These are phyloP conservation scores for Gambusia affinis DNA, from an alignment of 2,113 vertebrate genomes.

Conservation along the genomic window DNA sequence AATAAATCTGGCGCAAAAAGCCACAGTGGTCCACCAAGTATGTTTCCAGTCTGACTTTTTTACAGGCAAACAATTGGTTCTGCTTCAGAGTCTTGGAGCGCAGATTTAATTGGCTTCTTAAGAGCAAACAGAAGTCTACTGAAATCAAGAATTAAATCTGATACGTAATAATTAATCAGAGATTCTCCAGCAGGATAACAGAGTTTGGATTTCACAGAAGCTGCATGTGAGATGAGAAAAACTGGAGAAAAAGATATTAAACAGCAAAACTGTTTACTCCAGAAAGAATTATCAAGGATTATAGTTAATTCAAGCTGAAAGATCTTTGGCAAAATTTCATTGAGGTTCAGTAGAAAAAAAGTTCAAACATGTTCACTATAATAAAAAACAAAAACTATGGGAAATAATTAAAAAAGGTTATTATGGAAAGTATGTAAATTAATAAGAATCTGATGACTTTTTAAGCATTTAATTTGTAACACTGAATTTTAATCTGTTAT, in stretches of 20 bases:
- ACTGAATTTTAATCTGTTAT: too few relatives aligned
- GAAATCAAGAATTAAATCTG: neutral
- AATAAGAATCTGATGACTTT: too few relatives aligned
- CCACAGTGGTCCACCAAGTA: conserved; percentile 2
- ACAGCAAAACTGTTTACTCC: too few relatives aligned
- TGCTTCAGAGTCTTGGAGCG: neutral
- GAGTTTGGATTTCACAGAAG: neutral
- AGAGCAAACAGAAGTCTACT: neutral
- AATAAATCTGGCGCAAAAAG: conserved; percentile 18
- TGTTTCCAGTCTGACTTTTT: conserved; percentile 33
- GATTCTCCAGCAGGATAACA: neutral
- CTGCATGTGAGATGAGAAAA: neutral
- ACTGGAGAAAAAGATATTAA: neutral
- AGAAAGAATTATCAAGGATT: too few relatives aligned
- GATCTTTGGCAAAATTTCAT: neutral
- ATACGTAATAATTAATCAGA: neutral
- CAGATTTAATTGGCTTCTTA: neutral
- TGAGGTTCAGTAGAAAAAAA: too few relatives aligned
- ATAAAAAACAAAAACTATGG: too few relatives aligned
- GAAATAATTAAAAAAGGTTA: too few relatives aligned
- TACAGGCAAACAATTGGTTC: neutral
- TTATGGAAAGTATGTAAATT: too few relatives aligned
- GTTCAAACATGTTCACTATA: too few relatives aligned
- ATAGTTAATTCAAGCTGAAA: neutral
- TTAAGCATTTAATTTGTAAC: too few relatives aligned